Evolutionary conservation across 2,888 invertebrate genomes (phyloP).

Genomic region (Hermaeophaga mercurialis): DNA sequence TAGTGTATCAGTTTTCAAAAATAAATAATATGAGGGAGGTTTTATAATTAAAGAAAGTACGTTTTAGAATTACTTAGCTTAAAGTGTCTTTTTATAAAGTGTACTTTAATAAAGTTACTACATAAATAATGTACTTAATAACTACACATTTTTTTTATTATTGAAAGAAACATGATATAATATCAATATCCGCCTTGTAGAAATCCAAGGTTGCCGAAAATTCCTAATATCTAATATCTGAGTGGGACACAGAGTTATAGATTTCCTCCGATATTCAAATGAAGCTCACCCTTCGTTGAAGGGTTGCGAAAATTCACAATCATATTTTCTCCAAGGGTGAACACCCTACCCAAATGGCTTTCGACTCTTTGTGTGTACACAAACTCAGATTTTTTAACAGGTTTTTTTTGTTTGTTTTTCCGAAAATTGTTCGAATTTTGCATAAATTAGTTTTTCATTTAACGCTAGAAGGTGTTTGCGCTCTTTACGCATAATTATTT

Average conservation of each 20-base stretch:
- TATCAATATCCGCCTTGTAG: not conserved
- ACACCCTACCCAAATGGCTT: constrained; percentile 45
- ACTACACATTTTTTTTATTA: too few species aligned
- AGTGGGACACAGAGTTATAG: constrained; percentile 49
- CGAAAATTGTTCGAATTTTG: constrained; percentile 37
- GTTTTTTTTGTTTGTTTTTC: constrained; percentile 45
- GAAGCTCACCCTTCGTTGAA: constrained; percentile 51
- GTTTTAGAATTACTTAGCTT: too few species aligned
- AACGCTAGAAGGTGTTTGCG: constrained; percentile 27
- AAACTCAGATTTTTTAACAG: constrained; percentile 48
- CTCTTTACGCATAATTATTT: constrained; percentile 23
- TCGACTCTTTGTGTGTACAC: constrained; percentile 47
- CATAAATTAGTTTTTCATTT: constrained; percentile 41
- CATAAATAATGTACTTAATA: too few species aligned
- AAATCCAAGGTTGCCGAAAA: constrained; percentile 9
- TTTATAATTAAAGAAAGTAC: too few species aligned
- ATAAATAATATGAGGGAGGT: too few species aligned
- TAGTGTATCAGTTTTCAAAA: too few species aligned
- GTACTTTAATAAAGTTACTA: too few species aligned
- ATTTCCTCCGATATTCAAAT: constrained; percentile 53
- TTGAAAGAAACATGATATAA: too few species aligned
- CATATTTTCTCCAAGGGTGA: constrained; percentile 55
- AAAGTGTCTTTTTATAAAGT: too few species aligned
- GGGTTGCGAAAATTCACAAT: constrained; percentile 54
- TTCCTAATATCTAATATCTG: constrained; percentile 50